Base-by-base conservation (phyloP, 2,113 vertebrate genomes). In the Sander lucioperca region DNA sequence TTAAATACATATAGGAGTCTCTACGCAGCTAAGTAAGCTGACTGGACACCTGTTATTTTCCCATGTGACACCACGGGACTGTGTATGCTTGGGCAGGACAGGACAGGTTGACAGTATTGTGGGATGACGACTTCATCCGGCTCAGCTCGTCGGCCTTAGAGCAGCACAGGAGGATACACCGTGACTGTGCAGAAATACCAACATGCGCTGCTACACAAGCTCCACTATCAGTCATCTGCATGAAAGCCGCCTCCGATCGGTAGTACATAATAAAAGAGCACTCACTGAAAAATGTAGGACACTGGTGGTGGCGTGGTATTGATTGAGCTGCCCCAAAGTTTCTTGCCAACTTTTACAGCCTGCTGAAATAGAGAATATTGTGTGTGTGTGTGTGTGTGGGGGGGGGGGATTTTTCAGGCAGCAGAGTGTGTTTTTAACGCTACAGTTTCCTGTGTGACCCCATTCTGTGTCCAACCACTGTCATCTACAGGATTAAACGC, bases 111-210 rank as follows among this genome's bases (percentile, higher is more conserved):
- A 65, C 53, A 45, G 70, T 58, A 4, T 27, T 65, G 78, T 83
- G 77, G 67, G 54, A 74, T 66, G 80, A 70, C 13, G 83, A 77
- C 71, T 74, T 78, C 61, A 43, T 54, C 57, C 43, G 56, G 69
- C 64, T 77, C 43, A 57, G 68, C 72, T 70, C n/a, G 21, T 21
- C 64, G 62, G 51, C 65, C 73, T 63, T 11, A 72, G 69, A 77
- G 73, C 67, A 77, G 47, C 21, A 64, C 77, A 82, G 85, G 25
- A 59, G 27, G 39, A 33, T 18, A 27, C 69, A 47, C 65, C 39
- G 62, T 90, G 91, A 91, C 86, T 69, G 62, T 86, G 92, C 91
- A 92, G 82, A 88, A 90, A 90, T 54, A 18, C 61, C 70, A 79
- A 19, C 9, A 16, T 56, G 27, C 33, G 45, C 50, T 47, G 27